These are phyloP conservation scores for Micrastur ruficollis DNA, from an alignment of 2,797 vertebrate genomes.

Conservation along the genomic window DNA sequence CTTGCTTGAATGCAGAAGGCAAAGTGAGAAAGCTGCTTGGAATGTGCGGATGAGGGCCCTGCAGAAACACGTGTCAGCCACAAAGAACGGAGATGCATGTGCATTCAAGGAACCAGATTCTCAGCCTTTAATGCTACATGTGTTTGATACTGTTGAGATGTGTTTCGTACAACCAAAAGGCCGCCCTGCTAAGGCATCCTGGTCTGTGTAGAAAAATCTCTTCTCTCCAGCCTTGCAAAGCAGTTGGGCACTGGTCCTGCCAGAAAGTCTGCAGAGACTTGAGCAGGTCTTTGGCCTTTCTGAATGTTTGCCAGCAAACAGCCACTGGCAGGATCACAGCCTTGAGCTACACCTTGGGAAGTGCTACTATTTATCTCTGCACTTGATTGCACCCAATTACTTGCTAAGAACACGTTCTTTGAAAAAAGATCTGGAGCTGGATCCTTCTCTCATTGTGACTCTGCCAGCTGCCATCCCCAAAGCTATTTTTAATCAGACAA, in stretches of 20 bases:
- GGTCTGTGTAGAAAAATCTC: not conserved
- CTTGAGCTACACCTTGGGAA: slow-evolving; percentile 38
- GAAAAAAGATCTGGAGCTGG: slow-evolving; percentile 27
- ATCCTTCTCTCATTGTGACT: not conserved
- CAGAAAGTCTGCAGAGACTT: not conserved
- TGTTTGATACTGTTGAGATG: not conserved
- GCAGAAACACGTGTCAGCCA: not conserved
- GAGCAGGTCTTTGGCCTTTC: not conserved
- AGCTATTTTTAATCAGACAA: slow-evolving; percentile 59
- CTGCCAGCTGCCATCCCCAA: slow-evolving; percentile 48
- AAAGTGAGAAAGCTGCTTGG: not conserved
- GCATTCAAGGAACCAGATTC: not conserved
- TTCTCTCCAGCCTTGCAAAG: not conserved
- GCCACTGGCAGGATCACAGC: not conserved
- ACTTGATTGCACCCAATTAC: slow-evolving; percentile 42
- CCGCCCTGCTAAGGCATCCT: not conserved
- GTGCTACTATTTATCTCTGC: not conserved
- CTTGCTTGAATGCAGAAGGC: not conserved
- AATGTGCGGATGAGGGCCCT: not conserved
- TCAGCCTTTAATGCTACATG: not conserved
- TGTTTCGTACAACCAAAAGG: not conserved
- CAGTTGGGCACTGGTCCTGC: not conserved
- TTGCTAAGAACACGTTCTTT: slow-evolving; percentile 24
- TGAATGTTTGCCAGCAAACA: not conserved
- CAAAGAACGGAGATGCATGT: not conserved